Conservation (phyloP, 2,113 vertebrate genomes). For the Telmatochromis bifrenatus region DNA sequence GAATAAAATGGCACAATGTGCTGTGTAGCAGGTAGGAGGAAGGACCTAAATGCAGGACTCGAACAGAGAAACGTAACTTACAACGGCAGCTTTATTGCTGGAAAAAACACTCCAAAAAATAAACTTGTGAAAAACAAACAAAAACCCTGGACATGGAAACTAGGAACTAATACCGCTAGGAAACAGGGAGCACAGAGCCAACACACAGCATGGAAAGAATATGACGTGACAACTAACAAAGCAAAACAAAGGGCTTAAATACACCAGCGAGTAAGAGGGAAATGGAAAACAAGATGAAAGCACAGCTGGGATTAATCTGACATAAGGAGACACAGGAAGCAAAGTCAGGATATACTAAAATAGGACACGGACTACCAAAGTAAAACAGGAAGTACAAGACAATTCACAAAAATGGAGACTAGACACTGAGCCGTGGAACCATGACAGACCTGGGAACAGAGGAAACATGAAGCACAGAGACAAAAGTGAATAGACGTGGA, state of each 20-base stretch:
- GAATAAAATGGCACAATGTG: background rate
- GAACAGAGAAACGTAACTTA: background rate
- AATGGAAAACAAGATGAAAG: background rate
- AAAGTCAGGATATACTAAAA: background rate
- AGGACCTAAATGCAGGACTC: background rate
- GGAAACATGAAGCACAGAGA: background rate
- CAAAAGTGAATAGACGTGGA: background rate
- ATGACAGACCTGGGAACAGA: background rate
- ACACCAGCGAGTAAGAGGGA: background rate
- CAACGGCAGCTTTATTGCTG: background rate
- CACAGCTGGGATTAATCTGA: background rate
- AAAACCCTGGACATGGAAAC: background rate
- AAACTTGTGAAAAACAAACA: background rate
- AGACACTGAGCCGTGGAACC: background rate
- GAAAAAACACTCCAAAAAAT: background rate
- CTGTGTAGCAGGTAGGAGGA: background rate
- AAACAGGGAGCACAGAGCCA: background rate
- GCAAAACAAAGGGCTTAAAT: background rate
- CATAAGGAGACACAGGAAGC: background rate
- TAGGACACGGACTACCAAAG: background rate
- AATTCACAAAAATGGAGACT: background rate
- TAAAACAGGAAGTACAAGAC: background rate
- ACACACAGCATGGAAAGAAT: background rate
- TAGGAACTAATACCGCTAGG: background rate
- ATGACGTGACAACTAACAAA: background rate